Evolutionary conservation across 2,113 vertebrate genomes (phyloP).

Genomic region (Athene noctua): DNA sequence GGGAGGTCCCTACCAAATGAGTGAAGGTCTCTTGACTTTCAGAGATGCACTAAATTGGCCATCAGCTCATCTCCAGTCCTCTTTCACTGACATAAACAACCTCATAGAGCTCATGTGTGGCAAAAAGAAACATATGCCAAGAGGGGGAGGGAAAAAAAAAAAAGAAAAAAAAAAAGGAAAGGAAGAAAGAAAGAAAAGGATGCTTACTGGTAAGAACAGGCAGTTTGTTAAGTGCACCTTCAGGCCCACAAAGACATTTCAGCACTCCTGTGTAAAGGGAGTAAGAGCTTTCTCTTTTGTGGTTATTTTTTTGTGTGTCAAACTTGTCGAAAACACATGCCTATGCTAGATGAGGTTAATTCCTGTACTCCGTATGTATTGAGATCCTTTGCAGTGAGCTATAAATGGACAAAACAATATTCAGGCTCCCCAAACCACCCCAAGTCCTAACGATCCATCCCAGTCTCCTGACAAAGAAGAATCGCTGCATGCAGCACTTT

Average conservation of each 20-base stretch:
- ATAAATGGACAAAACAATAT: constrained; percentile 55
- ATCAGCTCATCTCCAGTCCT: constrained; percentile 9
- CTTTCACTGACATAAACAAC: not conserved
- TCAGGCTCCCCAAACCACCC: constrained; percentile 30
- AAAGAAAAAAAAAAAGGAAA: not conserved
- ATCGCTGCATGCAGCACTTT: constrained; percentile 28
- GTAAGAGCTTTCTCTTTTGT: not conserved
- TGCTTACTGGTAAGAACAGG: constrained; percentile 52
- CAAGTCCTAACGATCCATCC: not conserved
- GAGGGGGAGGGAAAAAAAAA: not conserved
- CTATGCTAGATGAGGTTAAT: constrained; percentile 63
- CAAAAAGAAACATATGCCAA: not conserved
- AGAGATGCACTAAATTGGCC: not conserved
- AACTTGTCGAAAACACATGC: constrained; percentile 47
- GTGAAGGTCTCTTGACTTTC: not conserved
- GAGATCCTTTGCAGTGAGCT: constrained; percentile 39
- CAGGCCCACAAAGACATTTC: constrained; percentile 78
- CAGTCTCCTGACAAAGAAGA: not conserved
- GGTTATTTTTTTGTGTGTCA: not conserved
- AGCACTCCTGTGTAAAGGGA: constrained; percentile 51
- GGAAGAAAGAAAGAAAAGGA: not conserved
- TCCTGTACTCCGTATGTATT: constrained; percentile 31
- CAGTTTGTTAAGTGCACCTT: constrained; percentile 75
- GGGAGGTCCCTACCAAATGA: not conserved
- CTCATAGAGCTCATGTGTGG: not conserved